Evolutionary conservation across 2,888 invertebrate genomes (phyloP).

Genomic region (Halictus ligatus): DNA sequence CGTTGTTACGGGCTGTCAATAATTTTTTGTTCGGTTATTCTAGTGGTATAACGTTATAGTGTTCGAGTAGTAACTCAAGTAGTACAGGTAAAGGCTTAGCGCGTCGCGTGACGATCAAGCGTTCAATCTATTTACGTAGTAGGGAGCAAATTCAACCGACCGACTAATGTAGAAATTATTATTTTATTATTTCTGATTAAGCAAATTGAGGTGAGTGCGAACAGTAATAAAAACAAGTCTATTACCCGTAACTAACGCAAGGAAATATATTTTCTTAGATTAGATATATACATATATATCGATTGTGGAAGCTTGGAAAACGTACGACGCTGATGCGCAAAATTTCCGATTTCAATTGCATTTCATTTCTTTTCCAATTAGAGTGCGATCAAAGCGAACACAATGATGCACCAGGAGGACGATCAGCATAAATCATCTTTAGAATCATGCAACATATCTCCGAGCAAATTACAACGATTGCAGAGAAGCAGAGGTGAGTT

Average conservation of each 20-base stretch:
- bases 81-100: not conserved
- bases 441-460: not conserved
- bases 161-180: not conserved
- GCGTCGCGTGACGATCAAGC: not conserved
- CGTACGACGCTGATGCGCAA: not conserved
- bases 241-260: not conserved
- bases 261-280: not conserved
- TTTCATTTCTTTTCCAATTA: not conserved
- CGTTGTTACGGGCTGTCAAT: not conserved
- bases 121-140: constrained; percentile 44
- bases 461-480: constrained; percentile 16
- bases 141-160: constrained; percentile 9
- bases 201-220: not conserved
- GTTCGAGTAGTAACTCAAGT: not conserved
- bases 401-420: constrained; percentile 34
- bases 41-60: not conserved
- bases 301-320: not conserved
- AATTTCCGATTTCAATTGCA: not conserved
- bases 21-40: not conserved
- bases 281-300: not conserved
- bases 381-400: not conserved
- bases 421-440: constrained; percentile 2
- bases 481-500: constrained; percentile 24
- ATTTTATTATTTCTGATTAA: not conserved
- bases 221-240: not conserved